Evolutionary conservation across 2,888 invertebrate genomes (phyloP).

Genomic region (Minunthozetes semirufus): DNA sequence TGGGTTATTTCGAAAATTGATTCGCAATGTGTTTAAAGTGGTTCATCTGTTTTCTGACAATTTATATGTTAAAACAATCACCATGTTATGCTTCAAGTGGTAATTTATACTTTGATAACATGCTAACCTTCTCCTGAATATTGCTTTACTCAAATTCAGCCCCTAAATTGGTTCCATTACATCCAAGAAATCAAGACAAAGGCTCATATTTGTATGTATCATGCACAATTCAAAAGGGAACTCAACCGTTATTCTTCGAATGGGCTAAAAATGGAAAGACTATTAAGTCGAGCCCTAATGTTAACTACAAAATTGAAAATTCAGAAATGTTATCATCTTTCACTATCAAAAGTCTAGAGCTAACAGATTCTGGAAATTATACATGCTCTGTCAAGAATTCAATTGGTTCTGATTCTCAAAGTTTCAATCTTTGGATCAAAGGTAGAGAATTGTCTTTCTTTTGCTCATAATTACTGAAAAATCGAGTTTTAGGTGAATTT

Average conservation of each 20-base stretch:
- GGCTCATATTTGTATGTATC: background rate
- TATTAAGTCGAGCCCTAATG: background rate
- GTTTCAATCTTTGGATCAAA: slow-evolving; percentile 50
- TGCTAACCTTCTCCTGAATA: too few relatives aligned
- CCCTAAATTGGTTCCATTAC: background rate
- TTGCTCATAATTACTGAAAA: too few relatives aligned
- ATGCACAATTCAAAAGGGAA: slow-evolving; percentile 21
- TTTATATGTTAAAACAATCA: too few relatives aligned
- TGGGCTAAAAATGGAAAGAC: background rate
- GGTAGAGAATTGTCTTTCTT: too few relatives aligned
- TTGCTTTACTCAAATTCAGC: too few relatives aligned
- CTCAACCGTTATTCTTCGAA: background rate
- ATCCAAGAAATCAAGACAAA: background rate
- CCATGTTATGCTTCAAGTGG: too few relatives aligned
- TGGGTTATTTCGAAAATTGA: too few relatives aligned
- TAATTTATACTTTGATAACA: too few relatives aligned
- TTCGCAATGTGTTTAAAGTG: too few relatives aligned
- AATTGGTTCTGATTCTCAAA: slow-evolving; percentile 49
- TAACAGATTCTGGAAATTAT: slow-evolving; percentile 53
- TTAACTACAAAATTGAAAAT: slow-evolving; percentile 12
- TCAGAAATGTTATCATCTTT: slow-evolving; percentile 21
- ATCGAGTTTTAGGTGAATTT: too few relatives aligned
- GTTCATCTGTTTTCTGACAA: too few relatives aligned
- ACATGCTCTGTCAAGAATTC: slow-evolving; percentile 54
- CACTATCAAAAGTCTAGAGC: background rate